Base-by-base conservation (phyloP, 1,140 invertebrate species). In the Ceratosolen solmsi region DNA sequence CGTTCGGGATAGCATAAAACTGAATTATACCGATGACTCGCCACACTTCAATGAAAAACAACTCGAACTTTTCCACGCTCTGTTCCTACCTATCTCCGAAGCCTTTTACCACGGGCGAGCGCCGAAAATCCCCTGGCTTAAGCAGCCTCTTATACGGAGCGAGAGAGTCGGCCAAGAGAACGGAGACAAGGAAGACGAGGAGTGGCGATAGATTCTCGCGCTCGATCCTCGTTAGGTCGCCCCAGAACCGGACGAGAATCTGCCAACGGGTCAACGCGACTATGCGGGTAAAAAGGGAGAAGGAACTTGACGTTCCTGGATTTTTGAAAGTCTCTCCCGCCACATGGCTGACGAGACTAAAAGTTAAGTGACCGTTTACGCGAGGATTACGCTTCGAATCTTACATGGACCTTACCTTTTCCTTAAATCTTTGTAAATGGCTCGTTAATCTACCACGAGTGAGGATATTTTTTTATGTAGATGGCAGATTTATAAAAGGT, bases 181-280 rank as follows among this genome's bases (percentile, higher is more conserved):
- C 54, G 58, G 36, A 36, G 60, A 65, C 9, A 22, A 41, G 54
- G 71, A 9, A n/a, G 68, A 71, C 58, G 38, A 56, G 8, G 13
- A 46, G 41, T 13, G n/a, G 49, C 27, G 36, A 63, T 76, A 11
- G 41, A 27, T n/a, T n/a, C 25, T 51, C 71, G 46, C 46, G 73
- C 70, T 78, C 71, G 46, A 36, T 56, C 72, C 70, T 38, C 46
- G 38, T 81, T 75, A 81, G 79, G 79, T 17, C 30, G 73, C 30
- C 73, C 80, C 51, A 76, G 49, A 81, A 76, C 80, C 20, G 30
- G 60, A 70, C 80, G 72, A 38, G 72, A 81, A 58, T 80, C 65
- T 58, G 27, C 36, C 30, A n/a, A 36, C 63, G 36, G 65, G 56
- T 76, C 71, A 71, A 79, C 58, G 78, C n/a, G n/a, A n/a, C 60